phyloP scores from a whole-genome alignment of 2,797 vertebrate genomes.

The Mormyrops boulengeri region DNA sequence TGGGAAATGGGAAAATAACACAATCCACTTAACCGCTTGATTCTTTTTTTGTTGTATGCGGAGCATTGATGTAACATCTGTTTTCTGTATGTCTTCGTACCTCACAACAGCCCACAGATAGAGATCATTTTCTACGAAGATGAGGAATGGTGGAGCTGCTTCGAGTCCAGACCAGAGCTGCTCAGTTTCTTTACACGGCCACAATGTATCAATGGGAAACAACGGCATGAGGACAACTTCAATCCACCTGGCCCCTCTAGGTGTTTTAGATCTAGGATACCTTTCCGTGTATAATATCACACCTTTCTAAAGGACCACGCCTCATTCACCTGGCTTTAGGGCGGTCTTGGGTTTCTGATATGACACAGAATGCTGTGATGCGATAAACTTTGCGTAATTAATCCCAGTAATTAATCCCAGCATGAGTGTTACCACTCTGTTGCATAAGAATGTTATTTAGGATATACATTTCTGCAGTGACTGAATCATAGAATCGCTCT shows the following conservation, averaged over 20 bases:
- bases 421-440: not conserved
- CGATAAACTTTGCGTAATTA: not conserved
- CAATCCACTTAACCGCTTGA: not conserved
- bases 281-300: conserved; percentile 47
- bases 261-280: conserved; percentile 42
- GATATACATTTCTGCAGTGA: not conserved
- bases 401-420: not conserved
- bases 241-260: conserved; percentile 35
- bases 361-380: conserved; percentile 32
- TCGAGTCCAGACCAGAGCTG: conserved; percentile 15
- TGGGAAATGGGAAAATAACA: not conserved
- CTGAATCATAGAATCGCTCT: not conserved
- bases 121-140: conserved; percentile 27
- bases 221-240: conserved; percentile 30
- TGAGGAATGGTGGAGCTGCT: conserved; percentile 17
- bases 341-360: conserved; percentile 35
- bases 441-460: not conserved
- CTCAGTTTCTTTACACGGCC: conserved; percentile 36
- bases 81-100: not conserved
- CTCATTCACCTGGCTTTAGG: conserved; percentile 20
- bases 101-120: not conserved
- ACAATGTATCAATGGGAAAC: conserved; percentile 33
- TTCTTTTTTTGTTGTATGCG: not conserved
- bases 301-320: conserved; percentile 33
- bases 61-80: not conserved